Evolutionary conservation across 1,140 invertebrate genomes (phyloP).

Genomic region (Monochamus saltuarius): DNA sequence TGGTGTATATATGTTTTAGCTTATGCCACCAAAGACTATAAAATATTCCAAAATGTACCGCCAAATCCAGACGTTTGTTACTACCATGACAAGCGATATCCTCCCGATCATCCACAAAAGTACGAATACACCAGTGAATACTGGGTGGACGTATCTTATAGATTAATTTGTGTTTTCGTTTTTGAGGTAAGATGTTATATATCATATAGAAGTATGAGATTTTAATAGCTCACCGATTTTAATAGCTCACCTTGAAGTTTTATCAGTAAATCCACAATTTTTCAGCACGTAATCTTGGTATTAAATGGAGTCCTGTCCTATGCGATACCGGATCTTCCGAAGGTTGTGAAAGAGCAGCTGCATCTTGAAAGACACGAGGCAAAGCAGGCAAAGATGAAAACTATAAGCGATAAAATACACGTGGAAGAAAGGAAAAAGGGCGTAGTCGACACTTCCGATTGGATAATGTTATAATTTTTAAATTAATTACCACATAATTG

Average conservation of each 20-base stretch:
- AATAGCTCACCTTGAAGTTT: no score
- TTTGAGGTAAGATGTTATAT: conserved; percentile 35
- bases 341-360: conserved; percentile 22
- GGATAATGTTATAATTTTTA: not conserved
- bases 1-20: not conserved
- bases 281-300: conserved; percentile 28
- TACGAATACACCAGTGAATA: conserved; percentile 18
- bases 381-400: conserved; percentile 19
- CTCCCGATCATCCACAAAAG: conserved; percentile 14
- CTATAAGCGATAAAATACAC: not conserved
- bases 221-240: no score
- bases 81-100: conserved; percentile 24
- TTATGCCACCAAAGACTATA: conserved; percentile 7
- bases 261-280: not conserved
- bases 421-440: not conserved
- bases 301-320: conserved; percentile 26
- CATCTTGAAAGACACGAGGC: conserved; percentile 15
- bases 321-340: conserved; percentile 26
- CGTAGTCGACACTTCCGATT: not conserved
- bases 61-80: conserved; percentile 19
- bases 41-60: not conserved
- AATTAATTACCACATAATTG: not conserved
- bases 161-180: conserved; percentile 21
- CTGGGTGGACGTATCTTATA: conserved; percentile 24
- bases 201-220: no score